phyloP scores from a whole-genome alignment of 1,140 invertebrate genomes.

The Vollenhovia emeryi region DNA sequence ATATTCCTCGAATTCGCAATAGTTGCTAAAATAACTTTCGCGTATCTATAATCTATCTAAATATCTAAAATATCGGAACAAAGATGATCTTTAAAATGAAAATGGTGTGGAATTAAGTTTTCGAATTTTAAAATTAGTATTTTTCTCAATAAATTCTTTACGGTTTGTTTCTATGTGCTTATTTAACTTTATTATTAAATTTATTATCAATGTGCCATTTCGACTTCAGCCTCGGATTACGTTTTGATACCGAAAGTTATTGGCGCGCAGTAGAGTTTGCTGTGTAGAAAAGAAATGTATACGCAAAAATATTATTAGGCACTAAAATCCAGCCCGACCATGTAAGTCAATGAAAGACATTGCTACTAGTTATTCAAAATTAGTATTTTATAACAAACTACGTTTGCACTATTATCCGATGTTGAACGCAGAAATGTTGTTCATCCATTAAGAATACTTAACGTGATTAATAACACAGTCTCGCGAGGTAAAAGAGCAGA shows the following conservation, averaged over 20 bases:
- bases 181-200: too few species aligned
- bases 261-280: too few species aligned
- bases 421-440: not conserved
- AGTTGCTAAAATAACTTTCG: not conserved
- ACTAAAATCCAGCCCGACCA: too few species aligned
- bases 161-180: too few species aligned
- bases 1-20: not conserved
- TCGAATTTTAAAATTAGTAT: not conserved
- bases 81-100: not conserved
- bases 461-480: slow-evolving; percentile 7
- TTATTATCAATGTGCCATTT: too few species aligned
- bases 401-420: not conserved
- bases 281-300: too few species aligned
- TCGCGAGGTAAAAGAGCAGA: not conserved
- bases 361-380: too few species aligned
- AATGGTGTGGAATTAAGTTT: not conserved
- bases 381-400: not conserved
- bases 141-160: too few species aligned
- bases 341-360: too few species aligned
- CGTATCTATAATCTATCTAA: not conserved
- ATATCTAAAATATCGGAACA: not conserved
- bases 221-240: too few species aligned
- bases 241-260: too few species aligned
- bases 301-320: too few species aligned
- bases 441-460: slow-evolving; percentile 8